These are phyloP conservation scores for Rhynchonycteris naso DNA, from an alignment of 2,797 vertebrate genomes.

Conservation along the genomic window DNA sequence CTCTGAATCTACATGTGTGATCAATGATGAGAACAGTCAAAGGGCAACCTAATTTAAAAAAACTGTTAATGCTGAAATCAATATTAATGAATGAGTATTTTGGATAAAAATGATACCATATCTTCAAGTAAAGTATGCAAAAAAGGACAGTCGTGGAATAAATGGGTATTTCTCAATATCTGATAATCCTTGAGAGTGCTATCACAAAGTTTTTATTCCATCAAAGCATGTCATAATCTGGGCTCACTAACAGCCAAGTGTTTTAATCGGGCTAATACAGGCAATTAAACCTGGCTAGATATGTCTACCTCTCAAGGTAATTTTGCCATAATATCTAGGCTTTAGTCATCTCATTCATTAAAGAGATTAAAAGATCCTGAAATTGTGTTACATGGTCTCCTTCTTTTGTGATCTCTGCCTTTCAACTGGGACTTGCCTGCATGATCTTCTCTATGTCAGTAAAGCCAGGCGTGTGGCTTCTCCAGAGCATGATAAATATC, in stretches of 20 bases:
- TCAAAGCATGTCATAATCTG: neutral
- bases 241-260: neutral
- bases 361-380: neutral
- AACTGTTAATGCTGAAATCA: neutral
- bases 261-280: neutral
- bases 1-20: neutral
- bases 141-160: neutral
- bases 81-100: neutral
- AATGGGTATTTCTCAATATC: neutral
- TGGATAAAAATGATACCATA: neutral
- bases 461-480: rapidly evolving
- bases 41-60: neutral
- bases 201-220: neutral
- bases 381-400: neutral
- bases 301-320: neutral
- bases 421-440: neutral
- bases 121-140: neutral
- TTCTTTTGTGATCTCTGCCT: neutral
- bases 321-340: neutral
- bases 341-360: neutral
- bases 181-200: neutral
- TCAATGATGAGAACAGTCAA: neutral
- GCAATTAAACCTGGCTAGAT: neutral
- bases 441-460: neutral
- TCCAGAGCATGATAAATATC: neutral